A percentile compares a stretch with the other conserved stretches of the same genome.
These are phyloP conservation scores for Melanotaenia parkinsoni DNA, from an alignment of 2,797 vertebrate genomes.

Conservation along the genomic window DNA sequence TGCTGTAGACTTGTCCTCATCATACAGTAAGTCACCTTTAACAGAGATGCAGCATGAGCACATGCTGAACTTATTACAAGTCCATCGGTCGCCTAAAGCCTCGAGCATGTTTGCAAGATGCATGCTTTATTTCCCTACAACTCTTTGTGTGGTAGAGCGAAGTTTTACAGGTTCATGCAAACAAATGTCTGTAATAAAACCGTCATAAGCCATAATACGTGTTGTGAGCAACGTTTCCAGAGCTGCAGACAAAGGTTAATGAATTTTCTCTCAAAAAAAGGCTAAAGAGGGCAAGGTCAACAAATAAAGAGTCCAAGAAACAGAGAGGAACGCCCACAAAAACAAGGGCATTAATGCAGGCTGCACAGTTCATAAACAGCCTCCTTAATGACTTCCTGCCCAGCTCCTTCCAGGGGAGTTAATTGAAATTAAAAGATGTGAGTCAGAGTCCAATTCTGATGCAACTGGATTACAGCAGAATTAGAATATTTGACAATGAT, in stretches of 20 bases:
- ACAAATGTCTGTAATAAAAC: neutral
- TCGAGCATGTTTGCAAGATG: slow-evolving; percentile 5
- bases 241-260: neutral
- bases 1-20: neutral
- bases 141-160: neutral
- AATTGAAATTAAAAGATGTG: slow-evolving; percentile 26
- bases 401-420: slow-evolving; percentile 17
- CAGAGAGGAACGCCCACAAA: neutral
- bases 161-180: neutral
- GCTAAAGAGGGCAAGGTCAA: neutral
- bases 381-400: slow-evolving; percentile 51
- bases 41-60: slow-evolving; percentile 3
- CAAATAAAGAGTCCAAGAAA: neutral
- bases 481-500: neutral
- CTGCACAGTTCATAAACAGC: slow-evolving; percentile 26
- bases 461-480: neutral
- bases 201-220: neutral
- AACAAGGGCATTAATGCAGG: slow-evolving; percentile 21
- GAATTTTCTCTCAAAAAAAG: neutral
- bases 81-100: neutral
- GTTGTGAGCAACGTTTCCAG: neutral
- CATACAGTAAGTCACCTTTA: neutral
- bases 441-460: neutral
- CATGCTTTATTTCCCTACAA: slow-evolving; percentile 6
- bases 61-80: slow-evolving; percentile 7